Evolutionary conservation across 1,140 invertebrate genomes (phyloP), one percentile per base, ranked within the genome.

Genomic region (Patella vulgata): DNA sequence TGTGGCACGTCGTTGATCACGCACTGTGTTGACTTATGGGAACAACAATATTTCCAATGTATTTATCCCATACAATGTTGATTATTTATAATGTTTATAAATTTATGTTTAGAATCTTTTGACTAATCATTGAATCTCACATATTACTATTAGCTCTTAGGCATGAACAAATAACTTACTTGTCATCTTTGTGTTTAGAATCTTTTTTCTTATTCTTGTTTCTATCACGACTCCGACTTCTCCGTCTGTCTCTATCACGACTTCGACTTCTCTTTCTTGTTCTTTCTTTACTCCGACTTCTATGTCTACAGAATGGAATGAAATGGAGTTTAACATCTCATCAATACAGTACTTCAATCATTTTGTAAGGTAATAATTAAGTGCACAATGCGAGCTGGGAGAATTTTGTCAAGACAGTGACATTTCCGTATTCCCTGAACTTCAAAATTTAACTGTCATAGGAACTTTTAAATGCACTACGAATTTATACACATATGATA

Each of bases 221-320:
- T 31, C 60, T 54, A 30, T 70, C 65, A 19, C 56, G 42, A 33
- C 68, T 63, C 12, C 69, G 59, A 52, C 65, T 63, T 39, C 68
- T 56, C 30, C n/a, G n/a, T n/a, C 56, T 74, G 0, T 65, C 54
- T 30, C 44, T 61, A 27, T 70, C 70, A 23, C 53, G 57, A 53
- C 63, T 69, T 33, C 59, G 46, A 39, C 63, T 67, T 55, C 57
- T 53, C 40, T 60, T 67, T 39, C 47, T 51, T 12, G 53, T 50
- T n/a, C 67, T 21, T 51, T 74, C 74, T 63, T 57, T 69, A 58
- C 78, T 75, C 14, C 71, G 53, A 53, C 71, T 75, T 51, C 73
- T 67, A 36, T 72, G 66, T 59, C 70, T 67, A 19, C 66, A 30
- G 27, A 57, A 67, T 0, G 57, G 42, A 39, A 47, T n/a, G n/a